Evolutionary conservation across 2,113 vertebrate genomes (phyloP).

Genomic region (Pseudopipra pipra): DNA sequence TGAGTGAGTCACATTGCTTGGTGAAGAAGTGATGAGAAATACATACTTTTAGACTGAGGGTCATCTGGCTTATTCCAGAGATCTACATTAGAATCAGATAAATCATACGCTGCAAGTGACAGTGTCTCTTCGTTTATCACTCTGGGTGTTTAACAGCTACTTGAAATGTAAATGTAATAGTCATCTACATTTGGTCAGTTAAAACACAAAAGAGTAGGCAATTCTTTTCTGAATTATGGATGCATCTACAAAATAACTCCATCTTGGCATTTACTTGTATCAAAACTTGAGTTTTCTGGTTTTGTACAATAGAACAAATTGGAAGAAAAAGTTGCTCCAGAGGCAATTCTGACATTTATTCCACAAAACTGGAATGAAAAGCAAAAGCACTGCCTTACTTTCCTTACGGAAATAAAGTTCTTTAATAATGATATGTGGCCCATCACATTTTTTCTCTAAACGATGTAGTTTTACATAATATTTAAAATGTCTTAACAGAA

Average conservation of each 20-base stretch:
- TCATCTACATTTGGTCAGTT: neutral
- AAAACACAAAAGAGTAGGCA: neutral
- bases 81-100: neutral
- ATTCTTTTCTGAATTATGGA: neutral
- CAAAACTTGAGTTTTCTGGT: neutral
- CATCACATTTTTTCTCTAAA: neutral
- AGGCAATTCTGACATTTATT: neutral
- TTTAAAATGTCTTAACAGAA: neutral
- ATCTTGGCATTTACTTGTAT: neutral
- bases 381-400: neutral
- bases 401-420: neutral
- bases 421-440: neutral
- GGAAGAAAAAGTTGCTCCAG: neutral
- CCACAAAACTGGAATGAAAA: neutral
- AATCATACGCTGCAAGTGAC: neutral
- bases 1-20: neutral
- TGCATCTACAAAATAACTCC: neutral
- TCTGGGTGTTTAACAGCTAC: neutral
- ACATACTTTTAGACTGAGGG: neutral
- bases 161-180: neutral
- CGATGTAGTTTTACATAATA: neutral
- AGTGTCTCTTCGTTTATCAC: fast-evolving
- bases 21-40: neutral
- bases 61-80: neutral
- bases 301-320: neutral